These are phyloP conservation scores for Brachionus sp. DNA, from an alignment of 1,140 invertebrate species.

Conservation along the genomic window DNA sequence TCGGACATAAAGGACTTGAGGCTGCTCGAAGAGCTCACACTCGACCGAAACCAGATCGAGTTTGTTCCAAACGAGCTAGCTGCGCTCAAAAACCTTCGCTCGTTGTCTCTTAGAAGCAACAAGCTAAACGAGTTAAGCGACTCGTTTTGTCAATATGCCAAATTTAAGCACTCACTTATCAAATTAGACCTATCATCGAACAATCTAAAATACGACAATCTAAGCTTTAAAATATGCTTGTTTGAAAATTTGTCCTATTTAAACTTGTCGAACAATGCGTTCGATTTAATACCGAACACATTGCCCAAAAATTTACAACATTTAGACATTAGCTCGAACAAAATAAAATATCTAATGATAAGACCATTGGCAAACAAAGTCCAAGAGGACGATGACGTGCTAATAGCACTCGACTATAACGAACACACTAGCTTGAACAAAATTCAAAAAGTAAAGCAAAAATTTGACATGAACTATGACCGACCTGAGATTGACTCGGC, in stretches of 20 bases:
- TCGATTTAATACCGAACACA: constrained; percentile 19
- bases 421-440: neutral
- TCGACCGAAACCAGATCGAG: neutral
- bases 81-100: neutral
- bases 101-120: neutral
- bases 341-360: neutral
- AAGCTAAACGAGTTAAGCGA: neutral
- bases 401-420: neutral
- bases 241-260: neutral
- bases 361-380: neutral
- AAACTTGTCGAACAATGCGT: neutral
- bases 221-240: neutral
- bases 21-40: neutral
- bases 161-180: neutral
- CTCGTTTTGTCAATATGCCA: constrained; percentile 4
- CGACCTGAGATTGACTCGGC: neutral
- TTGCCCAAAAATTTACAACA: neutral
- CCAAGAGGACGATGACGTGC: neutral
- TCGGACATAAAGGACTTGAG: neutral
- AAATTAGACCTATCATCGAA: neutral
- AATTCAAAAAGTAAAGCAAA: neutral
- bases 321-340: neutral
- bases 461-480: constrained; percentile 11
- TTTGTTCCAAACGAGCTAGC: constrained; percentile 21
- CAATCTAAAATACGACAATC: neutral